Conservation (phyloP, 2,797 vertebrate species). For the Sebastiscus albofasciatus region DNA sequence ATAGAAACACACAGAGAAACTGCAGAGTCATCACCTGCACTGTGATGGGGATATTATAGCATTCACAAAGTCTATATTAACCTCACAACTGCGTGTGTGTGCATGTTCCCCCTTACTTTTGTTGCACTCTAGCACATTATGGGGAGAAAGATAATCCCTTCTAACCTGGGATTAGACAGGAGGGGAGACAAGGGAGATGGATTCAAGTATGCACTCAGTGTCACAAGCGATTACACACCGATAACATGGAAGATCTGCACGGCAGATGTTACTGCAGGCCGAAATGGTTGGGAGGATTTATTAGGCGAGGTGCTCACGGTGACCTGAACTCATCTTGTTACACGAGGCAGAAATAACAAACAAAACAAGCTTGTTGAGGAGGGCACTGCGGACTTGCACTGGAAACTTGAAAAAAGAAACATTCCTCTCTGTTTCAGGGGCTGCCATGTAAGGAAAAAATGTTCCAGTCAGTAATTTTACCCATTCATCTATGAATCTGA, state of each 20-base stretch:
- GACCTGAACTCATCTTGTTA: conserved; percentile 56
- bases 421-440: conserved; percentile 21
- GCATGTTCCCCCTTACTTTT: conserved; percentile 53
- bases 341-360: conserved; percentile 53
- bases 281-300: conserved; percentile 47
- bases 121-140: conserved; percentile 43
- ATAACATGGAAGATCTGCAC: conserved; percentile 36
- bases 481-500: conserved; percentile 35
- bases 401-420: conserved; percentile 16
- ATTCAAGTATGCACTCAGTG: conserved; percentile 58
- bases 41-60: conserved; percentile 51
- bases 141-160: conserved; percentile 65
- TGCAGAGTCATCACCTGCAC: conserved; percentile 62
- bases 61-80: conserved; percentile 41
- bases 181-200: conserved; percentile 33
- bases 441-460: conserved; percentile 23
- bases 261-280: conserved; percentile 28
- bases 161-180: conserved; percentile 66
- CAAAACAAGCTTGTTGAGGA: conserved; percentile 20
- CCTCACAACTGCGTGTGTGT: conserved; percentile 52
- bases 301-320: conserved; percentile 11
- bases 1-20: conserved; percentile 56
- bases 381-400: not conserved
- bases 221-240: conserved; percentile 58
- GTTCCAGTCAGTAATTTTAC: conserved; percentile 22